These are phyloP conservation scores for Stramonita haemastoma DNA, from an alignment of 2,888 invertebrate species.

Conservation along the genomic window DNA sequence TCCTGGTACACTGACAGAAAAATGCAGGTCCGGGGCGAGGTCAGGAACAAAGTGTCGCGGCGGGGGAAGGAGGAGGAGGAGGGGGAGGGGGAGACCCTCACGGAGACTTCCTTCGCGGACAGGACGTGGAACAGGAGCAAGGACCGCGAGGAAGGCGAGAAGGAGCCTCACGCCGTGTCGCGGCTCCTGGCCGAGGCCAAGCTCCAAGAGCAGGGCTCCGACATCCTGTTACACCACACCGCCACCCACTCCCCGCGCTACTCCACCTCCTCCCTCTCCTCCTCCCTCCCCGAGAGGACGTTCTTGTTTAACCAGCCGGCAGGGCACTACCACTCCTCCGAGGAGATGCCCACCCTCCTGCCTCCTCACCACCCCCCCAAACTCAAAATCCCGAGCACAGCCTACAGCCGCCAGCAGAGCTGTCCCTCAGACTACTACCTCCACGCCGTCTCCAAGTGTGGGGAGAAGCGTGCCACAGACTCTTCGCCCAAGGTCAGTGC, in stretches of 20 bases:
- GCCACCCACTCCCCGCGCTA: not conserved
- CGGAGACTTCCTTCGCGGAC: too few relatives aligned
- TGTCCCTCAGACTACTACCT: not conserved
- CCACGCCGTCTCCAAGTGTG: not conserved
- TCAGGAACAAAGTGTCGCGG: not conserved
- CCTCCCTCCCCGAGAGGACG: not conserved
- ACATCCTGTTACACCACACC: not conserved
- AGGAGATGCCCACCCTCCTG: not conserved
- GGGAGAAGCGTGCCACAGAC: not conserved
- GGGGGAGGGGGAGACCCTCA: not conserved
- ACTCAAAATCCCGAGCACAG: not conserved
- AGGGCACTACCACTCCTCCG: not conserved
- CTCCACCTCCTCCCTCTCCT: not conserved
- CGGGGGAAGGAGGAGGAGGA: not conserved
- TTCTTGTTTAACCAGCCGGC: not conserved
- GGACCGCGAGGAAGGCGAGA: not conserved
- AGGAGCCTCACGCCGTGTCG: not conserved
- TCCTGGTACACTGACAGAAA: constrained; percentile 13
- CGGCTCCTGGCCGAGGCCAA: not conserved
- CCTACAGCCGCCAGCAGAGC: constrained; percentile 1
- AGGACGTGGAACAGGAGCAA: not conserved
- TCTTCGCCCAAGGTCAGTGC: not conserved
- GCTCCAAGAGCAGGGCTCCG: not conserved
- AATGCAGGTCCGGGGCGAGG: too few relatives aligned
- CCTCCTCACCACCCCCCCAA: not conserved